Evolutionary conservation across 2,888 invertebrate genomes (phyloP).

Genomic region (Cataglyphis rosenhaueri): DNA sequence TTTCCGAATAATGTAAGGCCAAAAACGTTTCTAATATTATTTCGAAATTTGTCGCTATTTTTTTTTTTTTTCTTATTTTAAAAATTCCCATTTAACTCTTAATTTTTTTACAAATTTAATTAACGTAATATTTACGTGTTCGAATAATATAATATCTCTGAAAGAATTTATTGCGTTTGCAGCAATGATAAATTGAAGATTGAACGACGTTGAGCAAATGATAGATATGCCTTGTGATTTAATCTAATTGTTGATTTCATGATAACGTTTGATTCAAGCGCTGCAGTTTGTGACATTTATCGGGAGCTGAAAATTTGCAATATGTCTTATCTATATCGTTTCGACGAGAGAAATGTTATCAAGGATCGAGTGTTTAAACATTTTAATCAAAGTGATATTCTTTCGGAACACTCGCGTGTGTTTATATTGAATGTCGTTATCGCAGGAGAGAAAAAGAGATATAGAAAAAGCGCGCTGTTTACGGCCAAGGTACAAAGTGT

Average conservation of each 20-base stretch:
- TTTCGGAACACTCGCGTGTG: neutral
- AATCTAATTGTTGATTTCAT: neutral
- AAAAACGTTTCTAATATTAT: neutral
- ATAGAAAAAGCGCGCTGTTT: neutral
- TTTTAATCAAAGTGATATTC: neutral
- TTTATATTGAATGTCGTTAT: neutral
- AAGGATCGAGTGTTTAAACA: neutral
- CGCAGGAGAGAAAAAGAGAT: neutral
- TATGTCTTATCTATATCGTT: neutral
- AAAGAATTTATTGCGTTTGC: neutral
- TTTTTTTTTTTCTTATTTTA: neutral
- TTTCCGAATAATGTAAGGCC: neutral
- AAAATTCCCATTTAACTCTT: neutral
- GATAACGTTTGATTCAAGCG: conserved; percentile 24
- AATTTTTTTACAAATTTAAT: neutral
- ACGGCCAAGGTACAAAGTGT: conserved; percentile 54
- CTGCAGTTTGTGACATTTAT: conserved; percentile 1
- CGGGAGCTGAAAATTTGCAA: conserved; percentile 8
- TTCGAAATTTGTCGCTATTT: neutral
- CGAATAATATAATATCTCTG: neutral
- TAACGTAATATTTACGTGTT: neutral
- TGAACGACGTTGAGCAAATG: neutral
- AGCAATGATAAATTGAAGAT: neutral
- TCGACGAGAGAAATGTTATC: neutral
- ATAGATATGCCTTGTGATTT: neutral